Evolutionary conservation across 2,888 invertebrate species (phyloP).

Genomic region (Xiphydria camelus): DNA sequence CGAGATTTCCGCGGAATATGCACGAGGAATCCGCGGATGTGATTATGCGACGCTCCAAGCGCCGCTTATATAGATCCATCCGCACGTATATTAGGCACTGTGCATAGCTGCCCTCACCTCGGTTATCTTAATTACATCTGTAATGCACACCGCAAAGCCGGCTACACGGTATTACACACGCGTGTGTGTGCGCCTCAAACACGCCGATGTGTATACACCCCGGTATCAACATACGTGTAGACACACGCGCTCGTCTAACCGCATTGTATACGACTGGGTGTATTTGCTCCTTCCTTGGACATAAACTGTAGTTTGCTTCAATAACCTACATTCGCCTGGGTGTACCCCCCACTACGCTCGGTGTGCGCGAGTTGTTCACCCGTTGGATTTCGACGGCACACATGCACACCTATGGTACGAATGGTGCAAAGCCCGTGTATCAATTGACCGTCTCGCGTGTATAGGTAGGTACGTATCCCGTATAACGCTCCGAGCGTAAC

Average conservation of each 20-base stretch:
- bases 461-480: no score
- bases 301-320: conserved; percentile 30
- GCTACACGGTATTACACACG: conserved; percentile 18
- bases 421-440: no score
- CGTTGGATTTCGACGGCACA: no score
- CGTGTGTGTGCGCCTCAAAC: conserved; percentile 6
- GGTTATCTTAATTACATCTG: conserved; percentile 57
- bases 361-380: no score
- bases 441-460: no score
- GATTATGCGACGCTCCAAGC: conserved; percentile 33
- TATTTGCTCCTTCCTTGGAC: conserved; percentile 16
- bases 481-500: neutral
- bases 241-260: conserved; percentile 22
- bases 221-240: neutral
- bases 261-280: conserved; percentile 20
- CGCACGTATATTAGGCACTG: conserved; percentile 50
- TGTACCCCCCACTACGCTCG: no score
- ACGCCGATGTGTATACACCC: conserved; percentile 1
- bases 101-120: conserved; percentile 55
- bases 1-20: no score
- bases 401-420: no score
- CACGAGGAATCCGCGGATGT: no score
- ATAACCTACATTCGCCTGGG: conserved; percentile 36
- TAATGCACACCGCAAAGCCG: conserved; percentile 51
- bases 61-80: conserved; percentile 34